Base-by-base conservation (phyloP, 2,888 invertebrate species). In the Xiphydria camelus region DNA sequence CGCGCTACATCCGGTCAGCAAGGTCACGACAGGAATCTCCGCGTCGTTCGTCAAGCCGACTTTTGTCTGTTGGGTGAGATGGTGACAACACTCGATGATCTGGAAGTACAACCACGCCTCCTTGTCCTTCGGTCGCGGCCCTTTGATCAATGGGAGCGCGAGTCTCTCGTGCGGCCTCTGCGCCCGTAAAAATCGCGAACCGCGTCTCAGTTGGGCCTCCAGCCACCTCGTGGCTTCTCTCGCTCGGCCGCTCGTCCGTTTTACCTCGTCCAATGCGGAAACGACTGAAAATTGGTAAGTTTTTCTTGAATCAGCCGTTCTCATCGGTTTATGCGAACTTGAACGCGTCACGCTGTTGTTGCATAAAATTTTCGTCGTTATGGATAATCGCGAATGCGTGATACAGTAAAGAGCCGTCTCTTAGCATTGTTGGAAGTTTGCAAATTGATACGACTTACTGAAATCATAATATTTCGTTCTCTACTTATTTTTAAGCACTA, bases 151-250 rank as follows among this genome's bases (percentile, higher is more conserved):
- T 0, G 85, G 87, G 19, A 91, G 77, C 1, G 88, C 80, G 36
- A 86, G 79, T 18, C 86, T 83, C 76, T 96, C 94, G 47, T 89
- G 88, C 12, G 88, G 85, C 15, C 92, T 84, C 76, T 95, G 95
- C 0, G 93, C 88, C 56, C 93, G 82, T 63, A 95, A 80, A 73
- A 88, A 94, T 53, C 94, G 82, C 61, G 92, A 93, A 7, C 95
- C 95, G 52, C 86, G 86, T 57, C 87, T 86, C 54, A 95, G 85
- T 70, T 94, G 93, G 23, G 83, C 79, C 76, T 95, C 95, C 53
- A 96, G 78, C 94, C 94, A 96, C 56, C 95, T 88, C 47, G 94
- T 95, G 3, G 92, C 93, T 70, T 94, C 93, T 39, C 95, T 83
- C 1, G 94, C 94, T 52, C 87, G 84, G 53, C 86, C 84, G 63